Evolutionary conservation across 2,797 vertebrate genomes (phyloP), one percentile per base, ranked within the genome.

Genomic region (Holocentrus rufus): DNA sequence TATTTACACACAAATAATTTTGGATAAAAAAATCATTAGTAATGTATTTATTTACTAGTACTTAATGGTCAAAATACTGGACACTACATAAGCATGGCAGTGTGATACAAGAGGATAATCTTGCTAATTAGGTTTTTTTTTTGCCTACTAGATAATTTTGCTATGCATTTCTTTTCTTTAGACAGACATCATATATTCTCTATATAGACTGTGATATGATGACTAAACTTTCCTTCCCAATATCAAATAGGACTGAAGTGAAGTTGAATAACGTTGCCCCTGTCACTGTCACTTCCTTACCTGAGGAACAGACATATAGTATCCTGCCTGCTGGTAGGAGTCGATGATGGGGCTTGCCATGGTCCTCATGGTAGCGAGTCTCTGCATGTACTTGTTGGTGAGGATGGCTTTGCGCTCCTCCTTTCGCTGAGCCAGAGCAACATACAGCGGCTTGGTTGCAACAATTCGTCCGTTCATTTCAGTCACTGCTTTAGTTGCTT

Each of bases 401-500:
- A 99, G 92, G 79, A 98, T 98, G 0, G 97, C 98, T 89, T 98
- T 99, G 7, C 98, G 93, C 81, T 99, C 98, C 88, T 99, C 98
- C 77, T 98, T 96, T 60, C 97, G 94, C 82, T 99, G 97, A 13
- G 98, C 98, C 10, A 99, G 92, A 0, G 97, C 98, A 0, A 99
- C 98, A 0, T 99, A 99, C 59, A 99, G 94, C 0, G 98, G 98
- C 89, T 99, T 99, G 13, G 97, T 97, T 44, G 97, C 95, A 64
- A 99, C 93, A 0, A 99, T 98, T 36, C 97, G 92, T 18, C 98
- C 98, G 0, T 99, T 99, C 98, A 99, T 99, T 86, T 99, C 98
- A 0, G 98, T 99, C 59, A 99, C 97, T 0, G 98, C 98, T 90
- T 98, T 99, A 0, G 98, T 99, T 1, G 98, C 98, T 87, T 99